Conservation (phyloP, 2,888 invertebrate genomes). For the Lasius platythorax region DNA sequence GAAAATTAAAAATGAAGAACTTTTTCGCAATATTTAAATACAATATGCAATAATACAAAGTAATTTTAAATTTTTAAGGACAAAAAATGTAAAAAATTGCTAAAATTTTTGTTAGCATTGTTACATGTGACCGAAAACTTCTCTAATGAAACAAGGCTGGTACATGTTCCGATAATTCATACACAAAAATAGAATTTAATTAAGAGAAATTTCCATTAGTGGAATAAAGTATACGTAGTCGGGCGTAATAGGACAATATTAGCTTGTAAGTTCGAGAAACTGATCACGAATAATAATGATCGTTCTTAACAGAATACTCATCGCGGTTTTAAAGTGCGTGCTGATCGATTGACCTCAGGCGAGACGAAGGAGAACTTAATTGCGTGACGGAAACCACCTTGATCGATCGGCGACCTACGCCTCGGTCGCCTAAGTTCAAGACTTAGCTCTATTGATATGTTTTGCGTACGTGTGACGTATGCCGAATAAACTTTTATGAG, state of each 20-base stretch:
- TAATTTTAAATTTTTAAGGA: neutral
- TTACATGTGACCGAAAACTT: slow-evolving; percentile 8
- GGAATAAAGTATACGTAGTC: neutral
- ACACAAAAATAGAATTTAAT: slow-evolving; percentile 9
- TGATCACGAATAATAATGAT: slow-evolving; percentile 2
- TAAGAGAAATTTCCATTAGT: neutral
- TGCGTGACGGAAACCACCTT: slow-evolving; percentile 20
- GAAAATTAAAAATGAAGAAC: neutral
- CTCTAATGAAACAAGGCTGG: neutral
- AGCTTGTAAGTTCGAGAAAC: slow-evolving; percentile 19
- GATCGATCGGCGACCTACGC: slow-evolving; percentile 29
- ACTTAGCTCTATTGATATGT: slow-evolving; percentile 38
- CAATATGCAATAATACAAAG: neutral
- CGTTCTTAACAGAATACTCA: slow-evolving; percentile 27
- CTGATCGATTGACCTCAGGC: slow-evolving; percentile 33
- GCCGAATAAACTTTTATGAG: slow-evolving; percentile 49
- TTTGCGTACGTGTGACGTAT: slow-evolving; percentile 15
- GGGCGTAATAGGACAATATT: slow-evolving; percentile 29
- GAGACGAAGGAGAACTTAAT: slow-evolving; percentile 23
- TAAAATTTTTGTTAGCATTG: neutral
- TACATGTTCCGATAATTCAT: slow-evolving; percentile 5
- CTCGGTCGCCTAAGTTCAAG: slow-evolving; percentile 22
- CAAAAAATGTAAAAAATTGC: neutral
- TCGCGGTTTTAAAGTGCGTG: slow-evolving; percentile 13
- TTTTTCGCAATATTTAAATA: neutral